These are phyloP conservation scores for Diaphora mendica DNA, from an alignment of 2,888 invertebrate genomes.

Conservation along the genomic window DNA sequence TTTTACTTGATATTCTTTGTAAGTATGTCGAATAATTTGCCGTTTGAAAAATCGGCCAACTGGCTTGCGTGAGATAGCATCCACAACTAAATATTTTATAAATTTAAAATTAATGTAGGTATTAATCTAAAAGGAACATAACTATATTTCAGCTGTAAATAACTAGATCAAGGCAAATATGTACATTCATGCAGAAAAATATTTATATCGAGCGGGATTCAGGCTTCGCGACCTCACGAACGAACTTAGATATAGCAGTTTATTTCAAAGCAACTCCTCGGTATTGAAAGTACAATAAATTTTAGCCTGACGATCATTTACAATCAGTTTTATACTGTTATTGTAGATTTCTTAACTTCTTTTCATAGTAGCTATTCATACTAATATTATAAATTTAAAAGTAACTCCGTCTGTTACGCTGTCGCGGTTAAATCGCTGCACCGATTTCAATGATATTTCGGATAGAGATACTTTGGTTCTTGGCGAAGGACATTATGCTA, in stretches of 20 bases:
- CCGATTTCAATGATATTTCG: too few species aligned
- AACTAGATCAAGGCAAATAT: neutral
- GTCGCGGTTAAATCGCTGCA: too few species aligned
- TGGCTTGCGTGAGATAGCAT: too few species aligned
- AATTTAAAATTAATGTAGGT: too few species aligned
- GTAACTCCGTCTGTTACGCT: too few species aligned
- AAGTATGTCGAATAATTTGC: neutral
- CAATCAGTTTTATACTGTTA: neutral
- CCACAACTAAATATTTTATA: too few species aligned
- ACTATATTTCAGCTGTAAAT: too few species aligned
- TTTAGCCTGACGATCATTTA: neutral
- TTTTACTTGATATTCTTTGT: neutral
- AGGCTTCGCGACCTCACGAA: neutral
- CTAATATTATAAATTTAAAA: neutral
- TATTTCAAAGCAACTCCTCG: neutral
- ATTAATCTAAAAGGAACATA: neutral
- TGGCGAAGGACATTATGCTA: too few species aligned
- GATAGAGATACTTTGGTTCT: too few species aligned
- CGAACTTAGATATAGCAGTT: neutral
- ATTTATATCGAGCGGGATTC: neutral
- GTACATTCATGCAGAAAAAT: neutral
- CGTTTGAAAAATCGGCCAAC: neutral
- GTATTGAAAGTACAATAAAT: neutral
- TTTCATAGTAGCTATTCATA: neutral
- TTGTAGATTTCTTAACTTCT: neutral